Base-by-base conservation (phyloP, 2,113 vertebrate genomes). In the Nettapus auritus region DNA sequence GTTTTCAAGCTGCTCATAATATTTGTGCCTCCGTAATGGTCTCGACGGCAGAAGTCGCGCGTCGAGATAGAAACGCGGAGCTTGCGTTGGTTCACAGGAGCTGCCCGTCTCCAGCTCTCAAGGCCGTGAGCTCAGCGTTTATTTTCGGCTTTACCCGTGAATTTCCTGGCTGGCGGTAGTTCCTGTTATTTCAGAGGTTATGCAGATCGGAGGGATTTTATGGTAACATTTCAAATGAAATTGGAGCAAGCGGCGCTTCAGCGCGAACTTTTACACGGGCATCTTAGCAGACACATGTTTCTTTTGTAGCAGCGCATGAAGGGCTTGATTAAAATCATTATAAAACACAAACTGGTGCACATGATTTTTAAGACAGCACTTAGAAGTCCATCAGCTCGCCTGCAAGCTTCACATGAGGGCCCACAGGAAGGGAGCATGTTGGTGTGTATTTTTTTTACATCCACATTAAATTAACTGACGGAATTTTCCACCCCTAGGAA, bases 401-500 rank as follows among this genome's bases (percentile, higher is more conserved):
- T 5, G 4, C 36, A 15, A 20, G 40, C 55, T 92, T 88, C 91
- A 84, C 83, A 38, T 34, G 83, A 87, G 89, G 80, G 95, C 83
- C 82, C 95, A 91, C 91, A 93, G 97, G 96, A 97, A 96, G 92
- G 80, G 70, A 55, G 48, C 67, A 44, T 78, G 90, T 88, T 96
- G 77, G 28, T 92, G 88, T 87, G 29, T 53, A 5, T 56, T 34
- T 60, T 94, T 97, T 96, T 89, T 82, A 92, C 95, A 96, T 97
- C 95, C 93, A 94, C 97, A 88, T 97, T 96, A 96, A 96, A 98
- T 97, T 95, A 97, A 97, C 91, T 91, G 93, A 96, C 84, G 97
- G 97, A 97, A 98, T 97, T 97, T 98, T 97, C 97, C 97, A 96
- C 97, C 95, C 94, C 74, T 80, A 92, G 95, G 95, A 98, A 97